Evolutionary conservation across 2,113 vertebrate genomes (phyloP), one percentile per base, ranked within the genome.

Genomic region (Hepsetus odoe): DNA sequence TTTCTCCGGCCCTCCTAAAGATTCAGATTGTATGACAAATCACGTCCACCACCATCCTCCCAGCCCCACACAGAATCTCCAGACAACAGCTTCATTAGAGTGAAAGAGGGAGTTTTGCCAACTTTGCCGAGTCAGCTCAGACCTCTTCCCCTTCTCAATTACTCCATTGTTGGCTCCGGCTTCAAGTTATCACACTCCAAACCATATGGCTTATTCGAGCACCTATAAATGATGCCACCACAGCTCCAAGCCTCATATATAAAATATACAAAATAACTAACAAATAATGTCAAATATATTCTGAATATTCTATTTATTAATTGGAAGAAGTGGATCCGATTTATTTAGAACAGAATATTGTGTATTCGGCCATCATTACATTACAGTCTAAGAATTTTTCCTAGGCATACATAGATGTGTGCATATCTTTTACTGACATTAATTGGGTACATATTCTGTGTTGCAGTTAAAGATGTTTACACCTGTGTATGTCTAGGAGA

Each of bases 1-100:
- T 92, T 91, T 88, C 86, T 82, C 76, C 87, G 62, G 85, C 85
- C 87, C 90, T 91, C 91, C 91, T 93, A 93, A 93, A 93, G 90
- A 92, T 93, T 92, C 90, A 88, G 87, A 93, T 92, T 92, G 92
- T 93, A 91, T 93, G 92, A 92, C 92, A 93, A 91, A 93, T 93
- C 92, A 93, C 90, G 90, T 93, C 87, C 89, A 85, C 82, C 68
- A 58, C 85, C 76, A 82, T 78, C 86, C 46, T 84, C 84, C 51
- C 84, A 76, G 61, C 79, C 66, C 76, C 80, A 76, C 68, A 69
- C 84, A 62, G 69, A 80, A 76, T 82, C 77, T 80, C 79, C 87
- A 89, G 84, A 92, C 90, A 90, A 93, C 91, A 91, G 91, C 92
- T 93, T 93, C 91, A 93, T 93, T 92, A 93, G 91, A 76, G 81